phyloP scores from a whole-genome alignment of 64 coral and sea anemone genomes.

The Hydrozoanthus tunicans region DNA sequence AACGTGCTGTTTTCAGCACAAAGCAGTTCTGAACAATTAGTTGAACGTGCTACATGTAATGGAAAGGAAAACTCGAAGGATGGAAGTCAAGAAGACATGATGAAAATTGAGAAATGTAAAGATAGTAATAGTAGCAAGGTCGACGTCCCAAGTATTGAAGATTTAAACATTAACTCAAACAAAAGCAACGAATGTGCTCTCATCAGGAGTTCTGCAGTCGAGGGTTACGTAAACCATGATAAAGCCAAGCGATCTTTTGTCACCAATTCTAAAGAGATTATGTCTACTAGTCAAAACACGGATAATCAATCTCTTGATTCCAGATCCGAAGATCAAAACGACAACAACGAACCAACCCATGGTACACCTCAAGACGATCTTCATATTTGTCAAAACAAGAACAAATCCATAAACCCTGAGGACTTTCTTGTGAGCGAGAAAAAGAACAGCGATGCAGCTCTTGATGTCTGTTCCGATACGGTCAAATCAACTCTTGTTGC shows the following conservation, averaged over 20 bases:
- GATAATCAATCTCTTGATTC: neutral
- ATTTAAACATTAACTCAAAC: neutral
- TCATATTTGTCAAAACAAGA: neutral
- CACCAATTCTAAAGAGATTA: neutral
- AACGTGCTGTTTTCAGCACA: neutral
- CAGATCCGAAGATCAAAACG: neutral
- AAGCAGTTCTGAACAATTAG: neutral
- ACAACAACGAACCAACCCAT: neutral
- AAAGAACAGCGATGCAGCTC: neutral
- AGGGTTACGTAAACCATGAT: too few species aligned
- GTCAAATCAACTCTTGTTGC: neutral
- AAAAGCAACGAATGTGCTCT: neutral
- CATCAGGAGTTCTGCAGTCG: neutral
- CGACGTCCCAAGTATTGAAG: neutral
- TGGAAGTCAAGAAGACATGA: neutral
- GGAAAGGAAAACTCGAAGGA: neutral
- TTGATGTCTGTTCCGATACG: neutral
- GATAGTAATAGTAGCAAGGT: neutral
- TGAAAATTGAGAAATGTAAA: neutral
- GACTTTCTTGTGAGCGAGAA: neutral
- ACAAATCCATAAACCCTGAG: neutral
- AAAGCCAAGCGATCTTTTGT: too few species aligned
- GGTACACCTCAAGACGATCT: neutral
- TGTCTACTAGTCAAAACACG: neutral
- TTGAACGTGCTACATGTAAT: neutral